Evolutionary conservation across 2,797 vertebrate species (phyloP).

Genomic region (Threskiornis aethiopicus): DNA sequence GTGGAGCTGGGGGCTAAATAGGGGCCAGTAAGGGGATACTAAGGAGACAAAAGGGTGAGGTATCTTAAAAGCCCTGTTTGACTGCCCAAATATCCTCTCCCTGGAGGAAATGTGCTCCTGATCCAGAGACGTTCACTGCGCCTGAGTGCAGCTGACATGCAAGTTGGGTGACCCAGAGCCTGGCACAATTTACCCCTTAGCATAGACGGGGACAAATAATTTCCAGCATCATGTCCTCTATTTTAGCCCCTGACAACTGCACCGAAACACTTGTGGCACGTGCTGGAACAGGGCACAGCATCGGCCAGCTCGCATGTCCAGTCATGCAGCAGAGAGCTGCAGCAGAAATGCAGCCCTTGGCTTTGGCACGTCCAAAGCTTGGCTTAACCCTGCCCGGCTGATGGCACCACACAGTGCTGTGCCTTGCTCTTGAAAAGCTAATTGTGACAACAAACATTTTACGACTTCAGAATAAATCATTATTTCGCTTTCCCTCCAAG

Average conservation of each 20-base stretch:
- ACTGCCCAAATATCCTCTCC: neutral
- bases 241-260: neutral
- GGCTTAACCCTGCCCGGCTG: neutral
- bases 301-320: accelerated
- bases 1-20: accelerated
- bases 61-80: neutral
- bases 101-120: neutral
- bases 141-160: accelerated
- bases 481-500: neutral
- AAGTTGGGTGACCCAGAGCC: neutral
- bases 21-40: too few species aligned
- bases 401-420: accelerated
- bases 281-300: neutral
- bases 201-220: neutral
- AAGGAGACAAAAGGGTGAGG: neutral
- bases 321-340: accelerated
- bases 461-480: neutral
- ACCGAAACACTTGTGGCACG: neutral
- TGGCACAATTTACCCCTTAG: neutral
- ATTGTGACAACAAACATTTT: neutral
- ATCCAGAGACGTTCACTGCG: neutral
- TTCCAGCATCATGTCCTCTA: neutral
- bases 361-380: neutral
- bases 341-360: neutral
- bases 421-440: neutral